Evolutionary conservation across 2,888 invertebrate genomes (phyloP).

Genomic region (Teinopalpus imperialis): DNA sequence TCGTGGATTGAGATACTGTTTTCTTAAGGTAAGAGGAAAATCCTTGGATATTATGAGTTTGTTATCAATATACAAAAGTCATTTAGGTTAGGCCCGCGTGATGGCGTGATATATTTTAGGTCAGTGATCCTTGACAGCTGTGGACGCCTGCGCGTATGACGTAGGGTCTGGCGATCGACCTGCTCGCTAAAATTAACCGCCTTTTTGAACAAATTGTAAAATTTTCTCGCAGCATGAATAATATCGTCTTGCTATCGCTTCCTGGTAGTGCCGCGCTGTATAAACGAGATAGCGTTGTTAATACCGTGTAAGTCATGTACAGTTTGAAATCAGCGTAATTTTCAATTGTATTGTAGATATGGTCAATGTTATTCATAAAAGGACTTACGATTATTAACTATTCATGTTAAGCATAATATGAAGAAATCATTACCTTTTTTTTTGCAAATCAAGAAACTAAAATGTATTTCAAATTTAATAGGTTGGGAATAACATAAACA

Average conservation of each 20-base stretch:
- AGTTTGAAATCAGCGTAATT: constrained; percentile 6
- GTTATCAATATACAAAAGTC: constrained; percentile 29
- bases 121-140: constrained; percentile 75
- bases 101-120: constrained; percentile 74
- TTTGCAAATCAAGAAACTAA: too few relatives aligned
- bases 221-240: constrained; percentile 39
- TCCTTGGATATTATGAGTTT: constrained; percentile 28
- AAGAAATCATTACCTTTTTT: too few relatives aligned
- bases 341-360: constrained; percentile 4
- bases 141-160: constrained; percentile 73
- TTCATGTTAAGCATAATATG: too few relatives aligned
- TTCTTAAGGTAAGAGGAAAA: constrained; percentile 50
- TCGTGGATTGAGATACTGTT: constrained; percentile 36
- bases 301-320: constrained; percentile 5
- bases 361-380: constrained; percentile 12
- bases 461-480: too few relatives aligned
- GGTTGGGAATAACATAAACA: too few relatives aligned
- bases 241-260: constrained; percentile 25
- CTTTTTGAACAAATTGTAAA: constrained; percentile 44
- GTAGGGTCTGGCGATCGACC: constrained; percentile 66
- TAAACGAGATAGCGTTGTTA: constrained; percentile 21
- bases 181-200: constrained; percentile 64
- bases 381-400: too few relatives aligned
- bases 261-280: constrained; percentile 20
- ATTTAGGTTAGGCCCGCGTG: constrained; percentile 62